Base-by-base conservation (phyloP, 2,888 invertebrate species). In the Ditula angustiorana region DNA sequence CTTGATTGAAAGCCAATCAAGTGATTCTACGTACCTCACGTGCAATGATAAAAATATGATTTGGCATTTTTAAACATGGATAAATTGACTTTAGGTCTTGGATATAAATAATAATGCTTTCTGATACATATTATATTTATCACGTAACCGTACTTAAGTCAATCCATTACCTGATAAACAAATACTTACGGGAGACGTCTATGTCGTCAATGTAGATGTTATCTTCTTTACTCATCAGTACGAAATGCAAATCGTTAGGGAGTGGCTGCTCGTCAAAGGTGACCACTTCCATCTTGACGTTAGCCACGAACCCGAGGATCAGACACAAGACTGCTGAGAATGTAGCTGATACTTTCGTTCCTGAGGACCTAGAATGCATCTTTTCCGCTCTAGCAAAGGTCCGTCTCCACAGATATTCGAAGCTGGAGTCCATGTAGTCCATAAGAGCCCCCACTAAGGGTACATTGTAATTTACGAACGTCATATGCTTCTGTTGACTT, bases 261-360 rank as follows among this genome's bases (percentile, higher is more conserved):
- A 92, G 58, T 0, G 90, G 87, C 8, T 79, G 77, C 0, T 86
- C 79, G 30, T 86, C 81, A 0, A 84, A 67, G 0, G 81, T 90
- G n/a, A 85, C 88, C 2, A 91, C 85, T 77, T 92, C 92, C 3
- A 92, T 82, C 72, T 92, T 92, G 2, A 92, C 79, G 58, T 90
- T 91, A 28, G 82, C 80, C 7, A 80, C 75, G 5, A 90, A 67
- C 0, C 90, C 92, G 5, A 91, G 73, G 2, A 85, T 13, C 0
- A 91, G 68, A 19, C 90, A 89, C 0, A 88, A 83, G 0, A 69
- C 47, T 0, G 86, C 81, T 58, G 90, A 68, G 66, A 91, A 91
- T 0, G 81, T 72, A 0, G 86, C 75, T 0, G 91, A 88, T 0
- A 90, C 69, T 0, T 79, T 76, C 0, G 79, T 76, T 61, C 72